phyloP scores from a whole-genome alignment of 2,113 vertebrate species.

The Columba janthina region DNA sequence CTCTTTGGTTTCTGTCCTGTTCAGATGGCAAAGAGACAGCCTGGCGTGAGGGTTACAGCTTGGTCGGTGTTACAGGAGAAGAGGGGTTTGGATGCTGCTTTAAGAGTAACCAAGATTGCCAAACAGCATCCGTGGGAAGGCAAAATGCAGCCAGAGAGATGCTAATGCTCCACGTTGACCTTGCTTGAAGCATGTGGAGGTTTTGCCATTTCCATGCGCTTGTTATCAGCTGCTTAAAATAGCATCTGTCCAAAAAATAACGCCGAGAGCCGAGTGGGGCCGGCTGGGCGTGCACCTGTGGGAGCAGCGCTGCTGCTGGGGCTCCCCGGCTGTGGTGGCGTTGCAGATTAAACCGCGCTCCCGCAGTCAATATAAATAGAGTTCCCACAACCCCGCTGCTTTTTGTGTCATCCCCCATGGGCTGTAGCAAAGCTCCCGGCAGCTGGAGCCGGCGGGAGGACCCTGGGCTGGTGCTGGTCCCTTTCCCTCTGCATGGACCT shows the following conservation, averaged over 20 bases:
- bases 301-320: rapidly evolving
- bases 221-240: background rate
- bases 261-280: rapidly evolving
- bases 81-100: background rate
- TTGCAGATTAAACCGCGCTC: background rate
- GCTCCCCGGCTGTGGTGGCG: rapidly evolving
- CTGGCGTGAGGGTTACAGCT: rapidly evolving
- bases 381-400: background rate
- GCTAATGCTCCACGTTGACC: background rate
- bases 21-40: background rate
- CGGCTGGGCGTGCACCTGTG: background rate
- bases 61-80: rapidly evolving
- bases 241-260: background rate
- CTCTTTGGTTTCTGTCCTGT: background rate
- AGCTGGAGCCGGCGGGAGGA: rapidly evolving
- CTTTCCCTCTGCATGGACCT: background rate
- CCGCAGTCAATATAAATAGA: rapidly evolving
- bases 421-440: background rate
- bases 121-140: background rate
- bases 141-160: background rate
- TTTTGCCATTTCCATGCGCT: background rate
- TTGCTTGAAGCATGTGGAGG: background rate
- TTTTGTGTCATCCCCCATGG: background rate
- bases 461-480: background rate
- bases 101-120: background rate